Evolutionary conservation across 1,140 invertebrate genomes (phyloP).

Genomic region (Drosophila dunni): DNA sequence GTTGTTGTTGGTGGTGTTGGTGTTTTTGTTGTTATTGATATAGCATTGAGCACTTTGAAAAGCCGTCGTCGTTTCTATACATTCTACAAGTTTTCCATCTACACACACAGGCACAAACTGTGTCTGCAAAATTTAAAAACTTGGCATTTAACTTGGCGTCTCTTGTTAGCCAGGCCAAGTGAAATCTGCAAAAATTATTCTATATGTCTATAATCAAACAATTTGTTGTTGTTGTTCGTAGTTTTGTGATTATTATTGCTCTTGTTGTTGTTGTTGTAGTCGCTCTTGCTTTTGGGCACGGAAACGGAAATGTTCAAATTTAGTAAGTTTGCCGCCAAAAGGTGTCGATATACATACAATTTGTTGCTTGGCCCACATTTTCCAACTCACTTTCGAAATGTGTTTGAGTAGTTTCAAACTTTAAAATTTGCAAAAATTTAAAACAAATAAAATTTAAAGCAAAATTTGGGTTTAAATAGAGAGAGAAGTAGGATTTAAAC

Average conservation of each 20-base stretch:
- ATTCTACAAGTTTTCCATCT: slow-evolving; percentile 77
- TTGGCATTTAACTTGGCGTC: slow-evolving; percentile 65
- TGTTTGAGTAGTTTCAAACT: neutral
- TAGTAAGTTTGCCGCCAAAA: slow-evolving; percentile 45
- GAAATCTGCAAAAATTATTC: slow-evolving; percentile 57
- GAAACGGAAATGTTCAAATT: slow-evolving; percentile 78
- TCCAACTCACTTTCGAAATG: slow-evolving; percentile 34
- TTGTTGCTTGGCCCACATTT: slow-evolving; percentile 53
- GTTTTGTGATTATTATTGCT: neutral
- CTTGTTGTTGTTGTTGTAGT: slow-evolving; percentile 20
- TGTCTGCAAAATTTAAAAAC: slow-evolving; percentile 53
- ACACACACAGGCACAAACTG: slow-evolving; percentile 23
- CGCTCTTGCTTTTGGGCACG: slow-evolving; percentile 47
- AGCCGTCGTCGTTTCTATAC: slow-evolving; percentile 66
- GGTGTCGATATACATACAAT: slow-evolving; percentile 57
- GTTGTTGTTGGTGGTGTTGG: slow-evolving; percentile 6
- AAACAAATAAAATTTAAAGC: neutral
- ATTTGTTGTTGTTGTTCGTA: slow-evolving; percentile 6
- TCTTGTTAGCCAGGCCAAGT: slow-evolving; percentile 35
- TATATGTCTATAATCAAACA: slow-evolving; percentile 44
- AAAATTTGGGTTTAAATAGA: neutral
- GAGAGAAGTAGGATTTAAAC: too few relatives aligned
- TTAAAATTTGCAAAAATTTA: neutral
- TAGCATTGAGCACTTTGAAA: slow-evolving; percentile 81
- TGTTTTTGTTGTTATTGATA: slow-evolving; percentile 68